Evolutionary conservation across 2,888 invertebrate genomes (phyloP).

Genomic region (Euzophera pinguis): DNA sequence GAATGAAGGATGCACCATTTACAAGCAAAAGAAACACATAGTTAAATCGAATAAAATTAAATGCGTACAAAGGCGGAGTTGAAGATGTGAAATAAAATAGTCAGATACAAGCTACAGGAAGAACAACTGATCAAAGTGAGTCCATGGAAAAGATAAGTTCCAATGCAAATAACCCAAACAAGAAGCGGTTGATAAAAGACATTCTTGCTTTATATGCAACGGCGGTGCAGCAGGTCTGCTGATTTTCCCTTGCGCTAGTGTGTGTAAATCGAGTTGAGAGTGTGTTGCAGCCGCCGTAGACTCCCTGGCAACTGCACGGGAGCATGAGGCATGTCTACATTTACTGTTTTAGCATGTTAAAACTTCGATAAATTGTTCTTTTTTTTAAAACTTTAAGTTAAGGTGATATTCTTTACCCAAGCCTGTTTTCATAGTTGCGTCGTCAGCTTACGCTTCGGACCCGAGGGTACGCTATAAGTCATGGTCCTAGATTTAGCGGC

Average conservation of each 20-base stretch:
- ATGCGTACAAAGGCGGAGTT: no score
- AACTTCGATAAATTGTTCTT: no score
- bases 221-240: not conserved
- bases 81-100: no score
- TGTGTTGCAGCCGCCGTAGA: conserved; percentile 19
- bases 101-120: not conserved
- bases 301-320: conserved; percentile 20
- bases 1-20: no score
- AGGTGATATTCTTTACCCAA: no score
- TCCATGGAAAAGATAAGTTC: not conserved
- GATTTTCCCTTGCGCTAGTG: conserved; percentile 12
- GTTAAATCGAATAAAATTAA: no score
- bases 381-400: no score
- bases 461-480: no score
- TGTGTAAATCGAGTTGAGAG: conserved; percentile 13
- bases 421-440: no score
- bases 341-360: not conserved
- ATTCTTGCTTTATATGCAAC: conserved; percentile 5
- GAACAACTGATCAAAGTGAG: not conserved
- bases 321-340: not conserved
- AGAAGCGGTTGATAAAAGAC: not conserved
- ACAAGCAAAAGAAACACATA: no score
- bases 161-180: conserved; percentile 7
- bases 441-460: no score
- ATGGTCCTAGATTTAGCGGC: no score